These are phyloP conservation scores for Elgonia sp. DNA, from an alignment of 2,888 invertebrate genomes.

Conservation along the genomic window DNA sequence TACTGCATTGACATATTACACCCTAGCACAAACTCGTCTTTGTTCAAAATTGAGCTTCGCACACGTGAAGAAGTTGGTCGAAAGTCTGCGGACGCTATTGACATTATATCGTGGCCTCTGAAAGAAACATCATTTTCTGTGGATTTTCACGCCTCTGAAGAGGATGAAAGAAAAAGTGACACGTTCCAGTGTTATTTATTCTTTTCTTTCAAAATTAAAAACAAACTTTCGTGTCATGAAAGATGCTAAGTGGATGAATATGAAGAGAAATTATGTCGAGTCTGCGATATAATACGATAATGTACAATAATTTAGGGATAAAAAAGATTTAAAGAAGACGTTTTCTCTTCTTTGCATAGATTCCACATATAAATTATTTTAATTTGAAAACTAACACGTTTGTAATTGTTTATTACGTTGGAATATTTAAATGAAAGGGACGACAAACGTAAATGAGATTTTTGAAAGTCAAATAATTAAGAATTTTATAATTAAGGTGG, in stretches of 20 bases:
- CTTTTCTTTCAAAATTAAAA: slow-evolving; percentile 70
- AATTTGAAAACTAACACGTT: slow-evolving; percentile 33
- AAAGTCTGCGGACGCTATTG: slow-evolving; percentile 63
- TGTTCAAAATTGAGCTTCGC: slow-evolving; percentile 51
- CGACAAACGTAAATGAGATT: neutral
- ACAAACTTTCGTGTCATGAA: slow-evolving; percentile 60
- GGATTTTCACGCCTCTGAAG: slow-evolving; percentile 55
- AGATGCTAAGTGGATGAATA: slow-evolving; percentile 64
- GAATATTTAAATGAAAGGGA: slow-evolving; percentile 7
- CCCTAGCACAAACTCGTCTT: slow-evolving; percentile 42
- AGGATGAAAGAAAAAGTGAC: slow-evolving; percentile 67
- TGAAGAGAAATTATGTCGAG: slow-evolving; percentile 60
- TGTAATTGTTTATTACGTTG: slow-evolving; percentile 37
- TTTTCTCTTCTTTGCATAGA: slow-evolving; percentile 24
- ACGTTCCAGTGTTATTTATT: slow-evolving; percentile 62
- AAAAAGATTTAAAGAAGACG: slow-evolving; percentile 27
- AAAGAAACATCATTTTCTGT: slow-evolving; percentile 61
- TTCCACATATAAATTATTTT: slow-evolving; percentile 49
- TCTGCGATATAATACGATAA: slow-evolving; percentile 54
- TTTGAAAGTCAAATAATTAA: slow-evolving; percentile 34
- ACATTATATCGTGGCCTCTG: slow-evolving; percentile 45
- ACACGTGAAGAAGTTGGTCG: slow-evolving; percentile 25
- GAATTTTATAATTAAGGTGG: slow-evolving; percentile 25
- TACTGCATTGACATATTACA: slow-evolving; percentile 12
- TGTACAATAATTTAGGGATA: slow-evolving; percentile 35